Base-by-base conservation (phyloP, 1,140 invertebrate species). In the Planococcus citri region DNA sequence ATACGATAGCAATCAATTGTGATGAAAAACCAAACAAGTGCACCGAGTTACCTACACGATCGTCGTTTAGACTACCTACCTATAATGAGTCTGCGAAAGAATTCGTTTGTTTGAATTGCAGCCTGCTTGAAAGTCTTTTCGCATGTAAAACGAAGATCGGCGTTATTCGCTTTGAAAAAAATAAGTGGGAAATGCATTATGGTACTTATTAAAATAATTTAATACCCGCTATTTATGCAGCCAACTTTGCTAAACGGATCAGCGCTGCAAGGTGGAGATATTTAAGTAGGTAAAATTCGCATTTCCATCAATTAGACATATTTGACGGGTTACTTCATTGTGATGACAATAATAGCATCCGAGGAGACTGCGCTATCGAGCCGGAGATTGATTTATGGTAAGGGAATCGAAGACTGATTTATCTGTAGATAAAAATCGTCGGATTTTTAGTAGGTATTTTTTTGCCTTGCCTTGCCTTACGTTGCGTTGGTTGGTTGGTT, bases 271-370 rank as follows among this genome's bases (percentile, higher is more conserved):
- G 17, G 41, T 51, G 4, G 41, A 6, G n/a, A 9, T 51, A 37
- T 8, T 37, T 6, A 37, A 37, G 33, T 8, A 37, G 33, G 33
- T 17, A 51, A 51, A 51, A 51, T 51, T 51, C 41, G 41, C 41
- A 51, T 64, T 64, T 64, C 60, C 60, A 64, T 64, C 60, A 64
- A 64, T 64, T 64, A 64, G 60, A 64, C 60, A 64, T 64, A 64
- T 64, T 25, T 64, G 22, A 27, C 9, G 2, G 17, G 25, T 64
- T 64, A 24, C 21, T 64, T 64, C 60, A 64, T 64, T 64, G 21
- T 64, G 10, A 64, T 64, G 25, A 64, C 22, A 25, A 64, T 27
- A 64, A 64, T 64, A 25, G 22, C n/a, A n/a, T n/a, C n/a, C 22
- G 20, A 58, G 17, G 24, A 64, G 60, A 64, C 60, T 14, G 17